phyloP scores from a whole-genome alignment of 1,140 invertebrate genomes.

The Philaenus spumarius region DNA sequence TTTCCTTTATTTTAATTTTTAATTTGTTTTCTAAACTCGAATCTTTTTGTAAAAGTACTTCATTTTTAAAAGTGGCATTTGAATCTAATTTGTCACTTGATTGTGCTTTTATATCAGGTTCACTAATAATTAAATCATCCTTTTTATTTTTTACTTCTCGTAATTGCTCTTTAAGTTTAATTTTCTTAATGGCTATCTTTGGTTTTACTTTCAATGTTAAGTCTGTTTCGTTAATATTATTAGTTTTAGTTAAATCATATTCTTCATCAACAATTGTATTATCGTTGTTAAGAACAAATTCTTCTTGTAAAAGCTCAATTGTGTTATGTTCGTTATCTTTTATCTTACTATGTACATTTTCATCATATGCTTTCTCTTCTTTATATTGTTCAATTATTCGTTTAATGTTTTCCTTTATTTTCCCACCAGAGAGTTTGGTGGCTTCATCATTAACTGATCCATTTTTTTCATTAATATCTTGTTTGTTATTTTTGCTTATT shows the following conservation, averaged over 20 bases:
- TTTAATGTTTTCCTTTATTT: neutral
- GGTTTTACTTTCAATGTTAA: constrained; percentile 10
- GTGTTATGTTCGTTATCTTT: neutral
- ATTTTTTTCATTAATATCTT: neutral
- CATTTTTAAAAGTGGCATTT: too few species aligned
- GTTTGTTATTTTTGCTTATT: neutral
- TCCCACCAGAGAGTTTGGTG: too few species aligned
- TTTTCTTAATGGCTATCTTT: constrained; percentile 8
- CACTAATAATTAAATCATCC: too few species aligned
- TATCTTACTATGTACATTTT: neutral
- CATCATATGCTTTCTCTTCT: neutral
- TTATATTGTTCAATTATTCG: neutral
- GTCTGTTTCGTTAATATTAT: constrained; percentile 15
- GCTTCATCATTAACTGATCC: too few species aligned
- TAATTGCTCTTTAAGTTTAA: neutral
- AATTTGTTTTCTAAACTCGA: too few species aligned
- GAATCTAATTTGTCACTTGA: too few species aligned
- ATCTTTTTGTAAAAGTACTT: too few species aligned
- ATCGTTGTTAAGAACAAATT: neutral
- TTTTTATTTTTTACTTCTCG: too few species aligned
- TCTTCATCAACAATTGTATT: constrained; percentile 4
- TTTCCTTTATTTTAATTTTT: too few species aligned
- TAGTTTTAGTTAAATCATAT: constrained; percentile 2
- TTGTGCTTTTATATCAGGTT: too few species aligned
- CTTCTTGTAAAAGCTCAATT: neutral